Evolutionary conservation across 2,113 vertebrate species (phyloP).

Genomic region (Semnornis frantzii): DNA sequence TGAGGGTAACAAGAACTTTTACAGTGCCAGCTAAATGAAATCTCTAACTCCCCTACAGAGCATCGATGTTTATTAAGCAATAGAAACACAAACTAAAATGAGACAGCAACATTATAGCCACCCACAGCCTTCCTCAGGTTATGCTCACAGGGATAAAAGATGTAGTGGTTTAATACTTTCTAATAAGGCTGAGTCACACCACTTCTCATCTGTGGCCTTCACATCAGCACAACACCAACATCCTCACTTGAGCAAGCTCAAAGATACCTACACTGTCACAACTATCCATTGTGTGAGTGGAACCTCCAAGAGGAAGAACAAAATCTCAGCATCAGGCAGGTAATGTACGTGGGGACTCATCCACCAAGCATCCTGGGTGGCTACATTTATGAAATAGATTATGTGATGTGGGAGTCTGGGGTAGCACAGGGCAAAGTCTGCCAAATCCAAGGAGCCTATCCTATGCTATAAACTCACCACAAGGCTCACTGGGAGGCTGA

Average conservation of each 20-base stretch:
- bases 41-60: neutral
- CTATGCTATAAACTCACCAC: neutral
- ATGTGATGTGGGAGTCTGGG: neutral
- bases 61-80: constrained; percentile 37
- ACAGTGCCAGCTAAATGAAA: constrained; percentile 47
- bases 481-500: neutral
- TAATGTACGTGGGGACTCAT: neutral
- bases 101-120: neutral
- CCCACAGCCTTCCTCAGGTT: constrained; percentile 28
- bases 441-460: neutral
- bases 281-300: neutral
- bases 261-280: neutral
- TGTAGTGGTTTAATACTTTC: constrained; percentile 55
- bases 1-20: neutral
- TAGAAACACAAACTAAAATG: constrained; percentile 40
- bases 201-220: neutral
- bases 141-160: constrained; percentile 32
- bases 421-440: neutral
- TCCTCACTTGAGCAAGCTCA: neutral
- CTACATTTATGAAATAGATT: accelerated
- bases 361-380: neutral
- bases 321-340: neutral
- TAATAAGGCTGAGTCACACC: constrained; percentile 17
- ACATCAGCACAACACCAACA: neutral
- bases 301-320: neutral